Evolutionary conservation across 2,797 vertebrate species (phyloP).

Genomic region (Scyliorhinus canicula): DNA sequence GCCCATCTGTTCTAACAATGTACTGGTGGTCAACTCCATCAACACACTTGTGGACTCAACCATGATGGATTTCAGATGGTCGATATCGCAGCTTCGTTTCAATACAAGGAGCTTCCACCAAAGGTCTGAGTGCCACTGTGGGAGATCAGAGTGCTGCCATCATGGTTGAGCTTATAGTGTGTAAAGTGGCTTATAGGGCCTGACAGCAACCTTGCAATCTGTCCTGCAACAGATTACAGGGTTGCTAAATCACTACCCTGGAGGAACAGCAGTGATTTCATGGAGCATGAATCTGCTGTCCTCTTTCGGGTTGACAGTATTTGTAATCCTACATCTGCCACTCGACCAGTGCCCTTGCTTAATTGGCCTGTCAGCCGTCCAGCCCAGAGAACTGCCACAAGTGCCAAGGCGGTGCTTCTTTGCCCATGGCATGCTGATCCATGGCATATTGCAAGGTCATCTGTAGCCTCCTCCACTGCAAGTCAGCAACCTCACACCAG

Average conservation of each 20-base stretch:
- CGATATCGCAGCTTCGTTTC: not conserved
- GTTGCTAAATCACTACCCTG: not conserved
- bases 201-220: not conserved
- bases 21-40: not conserved
- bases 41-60: not conserved
- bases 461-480: not conserved
- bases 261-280: not conserved
- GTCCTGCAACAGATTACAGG: no score
- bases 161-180: not conserved
- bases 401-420: no score
- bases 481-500: not conserved
- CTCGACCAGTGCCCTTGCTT: not conserved
- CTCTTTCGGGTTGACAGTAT: not conserved
- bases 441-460: not conserved
- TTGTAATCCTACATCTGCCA: not conserved
- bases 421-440: no score
- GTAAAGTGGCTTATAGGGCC: not conserved
- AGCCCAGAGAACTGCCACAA: no score
- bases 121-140: not conserved
- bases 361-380: not conserved
- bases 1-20: not conserved
- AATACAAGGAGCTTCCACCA: not conserved
- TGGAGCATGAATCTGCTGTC: not conserved
- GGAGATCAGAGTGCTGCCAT: not conserved
- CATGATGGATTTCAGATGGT: not conserved